A percentile compares a stretch with the other conserved stretches of the same genome.
phyloP scores from a whole-genome alignment of 2,888 invertebrate genomes.

The Tipula helvola region DNA sequence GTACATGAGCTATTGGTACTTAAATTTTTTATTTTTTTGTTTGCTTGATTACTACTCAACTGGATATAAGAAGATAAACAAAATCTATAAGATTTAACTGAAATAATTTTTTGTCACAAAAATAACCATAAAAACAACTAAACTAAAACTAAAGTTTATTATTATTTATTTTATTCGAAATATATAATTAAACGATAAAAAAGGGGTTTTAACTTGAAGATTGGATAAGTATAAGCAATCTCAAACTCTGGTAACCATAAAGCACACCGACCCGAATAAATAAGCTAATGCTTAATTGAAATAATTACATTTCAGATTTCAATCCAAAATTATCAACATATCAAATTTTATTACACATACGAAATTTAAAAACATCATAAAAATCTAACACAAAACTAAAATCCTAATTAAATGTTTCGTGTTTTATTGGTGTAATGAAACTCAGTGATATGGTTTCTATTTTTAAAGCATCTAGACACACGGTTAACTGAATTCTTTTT shows the following conservation, averaged over 20 bases:
- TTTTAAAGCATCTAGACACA: neutral
- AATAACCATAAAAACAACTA: neutral
- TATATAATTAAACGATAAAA: neutral
- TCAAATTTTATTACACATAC: neutral
- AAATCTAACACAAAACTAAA: neutral
- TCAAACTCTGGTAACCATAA: neutral
- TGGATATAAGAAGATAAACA: constrained; percentile 4
- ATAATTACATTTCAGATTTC: neutral
- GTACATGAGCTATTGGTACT: neutral
- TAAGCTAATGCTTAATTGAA: neutral
- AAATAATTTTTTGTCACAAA: neutral
- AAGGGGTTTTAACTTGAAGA: neutral
- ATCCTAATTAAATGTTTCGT: neutral
- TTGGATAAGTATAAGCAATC: neutral
- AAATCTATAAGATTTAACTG: neutral
- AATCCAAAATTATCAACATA: neutral
- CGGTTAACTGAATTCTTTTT: neutral
- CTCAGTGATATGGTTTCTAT: neutral
- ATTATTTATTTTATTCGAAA: neutral
- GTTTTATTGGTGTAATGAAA: neutral
- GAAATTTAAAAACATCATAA: neutral
- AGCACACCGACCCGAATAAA: neutral
- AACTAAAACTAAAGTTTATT: neutral
- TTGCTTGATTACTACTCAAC: neutral
- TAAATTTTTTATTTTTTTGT: neutral